These are phyloP conservation scores for Hydropsyche tenuis DNA, from an alignment of 1,140 invertebrate genomes.

Conservation along the genomic window DNA sequence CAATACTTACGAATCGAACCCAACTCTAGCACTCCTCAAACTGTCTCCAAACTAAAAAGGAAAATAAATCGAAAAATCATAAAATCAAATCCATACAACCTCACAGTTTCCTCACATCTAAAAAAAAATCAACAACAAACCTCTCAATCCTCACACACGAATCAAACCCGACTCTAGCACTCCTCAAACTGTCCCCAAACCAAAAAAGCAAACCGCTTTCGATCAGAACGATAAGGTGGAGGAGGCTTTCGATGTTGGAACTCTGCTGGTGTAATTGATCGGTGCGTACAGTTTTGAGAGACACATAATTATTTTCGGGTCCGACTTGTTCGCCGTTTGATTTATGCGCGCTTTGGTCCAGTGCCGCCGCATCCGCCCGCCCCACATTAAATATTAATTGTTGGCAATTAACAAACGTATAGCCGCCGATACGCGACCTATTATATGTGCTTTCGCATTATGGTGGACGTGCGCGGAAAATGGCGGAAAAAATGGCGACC, in stretches of 20 bases:
- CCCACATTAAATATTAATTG: conserved; percentile 25
- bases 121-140: no score
- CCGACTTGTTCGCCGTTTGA: conserved; percentile 49
- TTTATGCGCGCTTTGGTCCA: conserved; percentile 41
- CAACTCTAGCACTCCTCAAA: no score
- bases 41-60: no score
- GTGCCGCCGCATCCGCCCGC: conserved; percentile 43
- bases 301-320: conserved; percentile 51
- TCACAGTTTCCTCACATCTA: no score
- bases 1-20: no score
- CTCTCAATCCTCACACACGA: no score
- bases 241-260: not conserved
- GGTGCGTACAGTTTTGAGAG: conserved; percentile 49
- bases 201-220: no score
- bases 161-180: no score
- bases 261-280: conserved; percentile 44
- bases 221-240: not conserved
- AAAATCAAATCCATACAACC: no score
- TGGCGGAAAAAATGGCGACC: no score
- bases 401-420: conserved; percentile 22
- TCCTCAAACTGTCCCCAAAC: no score
- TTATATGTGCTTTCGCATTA: not conserved
- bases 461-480: not conserved
- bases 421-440: not conserved
- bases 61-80: no score